Percentiles rank a stretch among this genome's conserved stretches.
These are phyloP conservation scores for Bradypus variegatus DNA, from an alignment of 2,797 vertebrate species.

Conservation along the genomic window DNA sequence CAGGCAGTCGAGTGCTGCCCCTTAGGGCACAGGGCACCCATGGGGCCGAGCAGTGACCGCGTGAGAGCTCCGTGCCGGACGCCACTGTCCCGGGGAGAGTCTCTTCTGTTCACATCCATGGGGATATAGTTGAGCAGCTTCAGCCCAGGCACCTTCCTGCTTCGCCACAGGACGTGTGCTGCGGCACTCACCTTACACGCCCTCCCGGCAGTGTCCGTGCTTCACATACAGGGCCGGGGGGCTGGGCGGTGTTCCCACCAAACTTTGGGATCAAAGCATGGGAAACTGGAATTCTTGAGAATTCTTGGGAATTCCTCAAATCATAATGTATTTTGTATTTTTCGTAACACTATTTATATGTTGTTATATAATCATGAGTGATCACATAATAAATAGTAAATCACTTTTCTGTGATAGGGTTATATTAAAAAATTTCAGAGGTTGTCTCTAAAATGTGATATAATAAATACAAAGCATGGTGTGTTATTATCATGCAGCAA, in stretches of 20 bases:
- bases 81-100: not conserved
- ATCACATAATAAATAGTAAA: rapidly evolving
- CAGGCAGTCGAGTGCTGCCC: too few species aligned
- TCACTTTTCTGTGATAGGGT: not conserved
- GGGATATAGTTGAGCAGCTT: not conserved
- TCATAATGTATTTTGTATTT: not conserved
- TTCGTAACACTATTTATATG: not conserved
- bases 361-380: not conserved
- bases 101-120: too few species aligned
- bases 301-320: not conserved
- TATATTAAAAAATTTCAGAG: not conserved
- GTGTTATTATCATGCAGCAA: not conserved
- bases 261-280: not conserved
- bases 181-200: too few species aligned
- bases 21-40: too few species aligned
- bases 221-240: not conserved
- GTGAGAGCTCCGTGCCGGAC: too few species aligned
- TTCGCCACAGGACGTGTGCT: not conserved
- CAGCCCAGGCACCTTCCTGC: not conserved
- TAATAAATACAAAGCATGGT: too few species aligned
- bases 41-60: too few species aligned
- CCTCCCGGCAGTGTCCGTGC: not conserved
- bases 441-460: not conserved
- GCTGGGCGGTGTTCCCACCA: not conserved
- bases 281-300: not conserved